Evolutionary conservation across 2,888 invertebrate genomes (phyloP), one percentile per base, ranked within the genome.

Genomic region (Tolmerus cingulatus): DNA sequence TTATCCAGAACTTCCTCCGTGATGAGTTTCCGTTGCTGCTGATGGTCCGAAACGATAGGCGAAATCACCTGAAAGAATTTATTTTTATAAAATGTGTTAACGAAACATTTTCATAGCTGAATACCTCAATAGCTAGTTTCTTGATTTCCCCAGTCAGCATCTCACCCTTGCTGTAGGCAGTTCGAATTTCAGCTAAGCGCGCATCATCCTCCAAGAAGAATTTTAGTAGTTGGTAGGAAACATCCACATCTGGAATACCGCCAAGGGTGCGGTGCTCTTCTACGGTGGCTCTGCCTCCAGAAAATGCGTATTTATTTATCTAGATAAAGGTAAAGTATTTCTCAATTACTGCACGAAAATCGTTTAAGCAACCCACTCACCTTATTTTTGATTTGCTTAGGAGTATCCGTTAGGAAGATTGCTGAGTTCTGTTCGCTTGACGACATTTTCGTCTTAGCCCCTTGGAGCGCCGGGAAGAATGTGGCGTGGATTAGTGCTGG

Each of bases 371-470:
- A 16, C 34, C 12, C 77, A 55, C 19, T 19, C 90, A 97, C 96
- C 95, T 99, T 99, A 91, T 96, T 98, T 92, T 98, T 99, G 88
- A 99, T 96, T 93, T 98, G 97, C 90, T 98, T 98, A 0, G 98
- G 94, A 0, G 98, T 97, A 90, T 99, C 99, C 3, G 96, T 98
- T n/a, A 99, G 93, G 92, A 96, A 99, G 89, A 99, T 97, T 0
- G 99, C 97, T 0, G 98, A 97, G 91, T 97, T 98, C 5, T 95
- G 94, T 90, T 99, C 98, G 90, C 98, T 98, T 16, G 99, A 97
- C 12, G 98, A 98, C 99, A 99, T 99, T 93, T 99, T 99, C 30
- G 98, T 97, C 91, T 97, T 97, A 0, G 99, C 97, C 0, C 99
- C 99, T 93, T 99, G 99, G 79, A 99, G 92, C 0, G 98, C 97